Evolutionary conservation across 1,140 invertebrate genomes (phyloP).

Genomic region (Rhagoletis pomonella): DNA sequence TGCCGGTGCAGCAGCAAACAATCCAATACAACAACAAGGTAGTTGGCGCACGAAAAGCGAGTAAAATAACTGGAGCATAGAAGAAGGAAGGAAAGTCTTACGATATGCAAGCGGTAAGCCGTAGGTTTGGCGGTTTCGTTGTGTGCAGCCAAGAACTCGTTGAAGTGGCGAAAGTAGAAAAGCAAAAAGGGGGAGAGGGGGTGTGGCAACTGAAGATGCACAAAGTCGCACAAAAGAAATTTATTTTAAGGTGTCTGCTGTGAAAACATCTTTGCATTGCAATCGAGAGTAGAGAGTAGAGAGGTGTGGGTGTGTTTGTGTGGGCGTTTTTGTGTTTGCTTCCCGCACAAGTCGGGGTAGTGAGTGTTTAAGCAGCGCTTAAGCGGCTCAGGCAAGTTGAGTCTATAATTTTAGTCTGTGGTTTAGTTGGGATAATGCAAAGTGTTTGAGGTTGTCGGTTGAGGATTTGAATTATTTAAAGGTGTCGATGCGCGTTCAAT

Average conservation of each 20-base stretch:
- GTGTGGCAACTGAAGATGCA: conserved; percentile 1
- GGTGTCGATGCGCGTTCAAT: conserved; percentile 12
- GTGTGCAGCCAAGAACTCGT: neutral
- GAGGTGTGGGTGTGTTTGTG: neutral
- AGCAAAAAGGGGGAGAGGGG: neutral
- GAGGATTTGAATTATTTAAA: conserved; percentile 46
- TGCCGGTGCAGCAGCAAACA: conserved; percentile 35
- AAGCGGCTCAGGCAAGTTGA: conserved; percentile 48
- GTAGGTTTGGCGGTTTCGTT: conserved; percentile 15
- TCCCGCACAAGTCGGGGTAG: conserved; percentile 10
- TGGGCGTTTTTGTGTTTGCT: neutral
- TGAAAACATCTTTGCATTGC: conserved; percentile 27
- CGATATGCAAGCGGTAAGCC: conserved; percentile 21
- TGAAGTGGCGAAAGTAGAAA: neutral
- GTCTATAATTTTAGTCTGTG: conserved; percentile 52
- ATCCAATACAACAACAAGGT: neutral
- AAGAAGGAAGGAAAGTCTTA: neutral
- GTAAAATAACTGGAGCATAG: conserved; percentile 31
- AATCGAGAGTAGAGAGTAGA: too few species aligned
- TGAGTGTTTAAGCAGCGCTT: conserved; percentile 46
- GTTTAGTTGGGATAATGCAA: conserved; percentile 50
- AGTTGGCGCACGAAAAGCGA: neutral
- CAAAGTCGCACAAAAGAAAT: conserved; percentile 46
- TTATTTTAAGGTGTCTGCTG: conserved; percentile 48
- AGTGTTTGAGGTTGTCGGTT: conserved; percentile 18